These are phyloP conservation scores for Himantopus leucocephalus DNA, from an alignment of 2,113 vertebrate genomes.

Conservation along the genomic window DNA sequence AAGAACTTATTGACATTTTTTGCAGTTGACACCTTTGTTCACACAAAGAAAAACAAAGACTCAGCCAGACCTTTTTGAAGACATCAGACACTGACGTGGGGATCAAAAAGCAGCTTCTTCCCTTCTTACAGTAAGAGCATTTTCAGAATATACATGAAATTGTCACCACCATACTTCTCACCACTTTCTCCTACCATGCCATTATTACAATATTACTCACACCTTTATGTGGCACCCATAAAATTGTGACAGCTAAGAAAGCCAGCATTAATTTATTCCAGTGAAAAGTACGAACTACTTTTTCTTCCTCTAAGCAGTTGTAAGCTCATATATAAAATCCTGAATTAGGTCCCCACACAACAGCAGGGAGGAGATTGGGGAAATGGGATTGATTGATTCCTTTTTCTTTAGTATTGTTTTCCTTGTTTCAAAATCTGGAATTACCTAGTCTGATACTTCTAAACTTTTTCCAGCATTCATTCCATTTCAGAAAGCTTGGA, in stretches of 20 bases:
- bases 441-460: background rate
- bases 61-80: background rate
- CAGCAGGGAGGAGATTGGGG: background rate
- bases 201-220: background rate
- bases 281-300: background rate
- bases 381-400: background rate
- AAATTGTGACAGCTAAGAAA: background rate
- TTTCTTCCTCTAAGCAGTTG: background rate
- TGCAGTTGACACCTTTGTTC: background rate
- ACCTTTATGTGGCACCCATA: background rate
- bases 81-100: background rate
- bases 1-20: background rate
- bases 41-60: background rate
- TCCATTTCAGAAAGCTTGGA: background rate
- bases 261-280: background rate
- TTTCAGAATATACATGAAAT: background rate
- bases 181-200: background rate
- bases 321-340: background rate
- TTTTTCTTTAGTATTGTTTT: background rate
- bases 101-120: background rate
- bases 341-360: background rate
- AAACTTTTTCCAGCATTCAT: background rate
- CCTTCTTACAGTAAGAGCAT: background rate
- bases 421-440: background rate
- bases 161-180: background rate